Evolutionary conservation across 1,140 invertebrate genomes (phyloP).

Genomic region (Drosophila cardini): DNA sequence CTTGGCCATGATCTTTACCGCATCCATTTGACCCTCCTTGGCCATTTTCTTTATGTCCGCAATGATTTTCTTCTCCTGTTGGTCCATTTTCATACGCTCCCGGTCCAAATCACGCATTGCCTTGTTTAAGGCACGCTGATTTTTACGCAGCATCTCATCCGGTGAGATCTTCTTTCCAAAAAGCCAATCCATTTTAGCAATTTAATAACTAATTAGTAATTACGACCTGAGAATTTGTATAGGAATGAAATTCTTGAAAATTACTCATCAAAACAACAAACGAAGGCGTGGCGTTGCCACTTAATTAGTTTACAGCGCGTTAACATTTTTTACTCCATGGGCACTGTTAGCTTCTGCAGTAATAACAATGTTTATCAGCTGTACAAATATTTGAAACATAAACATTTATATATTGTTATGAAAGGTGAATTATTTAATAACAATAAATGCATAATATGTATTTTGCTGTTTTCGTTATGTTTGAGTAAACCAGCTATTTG

Average conservation of each 20-base stretch:
- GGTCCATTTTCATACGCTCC: slow-evolving; percentile 97
- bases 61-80: slow-evolving; percentile 99
- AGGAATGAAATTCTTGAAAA: slow-evolving; percentile 58
- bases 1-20: slow-evolving; percentile 99
- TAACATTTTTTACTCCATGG: no score
- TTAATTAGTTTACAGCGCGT: not conserved
- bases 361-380: not conserved
- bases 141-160: slow-evolving; percentile 99
- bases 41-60: slow-evolving; percentile 99
- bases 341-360: no score
- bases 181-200: slow-evolving; percentile 94
- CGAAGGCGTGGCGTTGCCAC: slow-evolving; percentile 34
- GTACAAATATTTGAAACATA: no score
- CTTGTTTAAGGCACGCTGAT: slow-evolving; percentile 99
- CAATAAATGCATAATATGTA: no score
- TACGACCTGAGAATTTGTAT: slow-evolving; percentile 36
- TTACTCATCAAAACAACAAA: slow-evolving; percentile 78
- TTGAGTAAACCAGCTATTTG: not conserved
- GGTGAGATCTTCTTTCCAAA: slow-evolving; percentile 98
- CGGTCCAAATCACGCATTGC: slow-evolving; percentile 98
- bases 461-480: not conserved
- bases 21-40: slow-evolving; percentile 99
- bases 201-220: slow-evolving; percentile 36
- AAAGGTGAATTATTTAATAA: no score
- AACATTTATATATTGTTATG: no score